Conservation (phyloP, 2,113 vertebrate species). For the Crypturellus undulatus region DNA sequence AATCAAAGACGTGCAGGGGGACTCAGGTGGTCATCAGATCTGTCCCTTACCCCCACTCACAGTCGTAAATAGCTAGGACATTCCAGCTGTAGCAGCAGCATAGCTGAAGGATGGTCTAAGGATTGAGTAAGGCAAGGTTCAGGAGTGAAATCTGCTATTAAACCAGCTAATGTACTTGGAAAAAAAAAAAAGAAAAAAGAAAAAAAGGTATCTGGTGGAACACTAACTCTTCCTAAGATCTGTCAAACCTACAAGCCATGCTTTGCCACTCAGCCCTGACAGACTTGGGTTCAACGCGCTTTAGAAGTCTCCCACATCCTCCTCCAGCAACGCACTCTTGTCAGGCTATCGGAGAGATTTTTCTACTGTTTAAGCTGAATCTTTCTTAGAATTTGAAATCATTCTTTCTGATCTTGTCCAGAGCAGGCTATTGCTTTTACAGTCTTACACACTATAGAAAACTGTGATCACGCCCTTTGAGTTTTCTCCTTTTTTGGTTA, state of each 20-base stretch:
- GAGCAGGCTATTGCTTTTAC: background rate
- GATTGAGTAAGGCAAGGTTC: background rate
- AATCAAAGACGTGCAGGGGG: background rate
- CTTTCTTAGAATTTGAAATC: background rate
- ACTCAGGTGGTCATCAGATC: rapidly evolving
- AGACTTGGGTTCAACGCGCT: background rate
- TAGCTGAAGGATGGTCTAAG: background rate
- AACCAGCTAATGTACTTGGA: background rate
- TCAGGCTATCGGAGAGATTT: background rate
- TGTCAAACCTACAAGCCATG: background rate
- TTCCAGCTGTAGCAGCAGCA: background rate
- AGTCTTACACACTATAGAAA: no score
- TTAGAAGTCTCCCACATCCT: background rate
- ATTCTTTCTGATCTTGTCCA: background rate
- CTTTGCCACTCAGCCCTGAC: background rate
- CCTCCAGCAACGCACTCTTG: background rate
- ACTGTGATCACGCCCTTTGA: background rate
- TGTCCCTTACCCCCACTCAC: background rate
- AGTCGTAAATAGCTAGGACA: background rate
- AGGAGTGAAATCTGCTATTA: background rate
- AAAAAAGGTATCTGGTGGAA: background rate
- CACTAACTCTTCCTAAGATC: background rate
- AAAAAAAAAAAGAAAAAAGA: background rate
- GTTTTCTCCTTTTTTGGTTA: background rate
- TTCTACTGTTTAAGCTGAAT: background rate